Percentiles rank a stretch among this genome's conserved stretches.
These are phyloP conservation scores for Tetramorium simillimum DNA, from an alignment of 1,140 invertebrate genomes.

Conservation along the genomic window DNA sequence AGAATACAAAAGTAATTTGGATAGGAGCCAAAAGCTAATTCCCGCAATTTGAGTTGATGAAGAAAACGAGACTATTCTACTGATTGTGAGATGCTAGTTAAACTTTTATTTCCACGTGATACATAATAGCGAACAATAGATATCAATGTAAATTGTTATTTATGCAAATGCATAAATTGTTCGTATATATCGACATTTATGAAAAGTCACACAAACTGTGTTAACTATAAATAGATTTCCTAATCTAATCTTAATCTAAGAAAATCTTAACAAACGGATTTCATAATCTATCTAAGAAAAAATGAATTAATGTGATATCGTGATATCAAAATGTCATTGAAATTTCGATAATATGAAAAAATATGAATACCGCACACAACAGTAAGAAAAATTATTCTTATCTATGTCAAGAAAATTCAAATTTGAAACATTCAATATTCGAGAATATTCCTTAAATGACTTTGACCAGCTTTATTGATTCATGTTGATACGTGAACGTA, in stretches of 20 bases:
- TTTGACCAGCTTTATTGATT: constrained; percentile 50
- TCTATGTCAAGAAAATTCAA: neutral
- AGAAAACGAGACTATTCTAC: constrained; percentile 76
- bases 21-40: constrained; percentile 80
- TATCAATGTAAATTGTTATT: constrained; percentile 15
- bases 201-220: neutral
- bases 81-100: constrained; percentile 73
- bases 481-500: constrained; percentile 36
- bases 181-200: constrained; percentile 5
- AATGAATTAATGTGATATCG: too few species aligned
- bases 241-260: neutral
- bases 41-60: constrained; percentile 79
- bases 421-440: neutral
- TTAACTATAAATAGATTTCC: neutral
- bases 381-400: neutral
- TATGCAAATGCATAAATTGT: neutral
- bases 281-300: too few species aligned
- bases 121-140: constrained; percentile 71
- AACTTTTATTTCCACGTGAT: constrained; percentile 79
- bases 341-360: too few species aligned
- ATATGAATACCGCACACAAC: neutral
- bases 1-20: constrained; percentile 77
- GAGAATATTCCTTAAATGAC: constrained; percentile 19
- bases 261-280: neutral
- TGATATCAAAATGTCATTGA: too few species aligned